Evolutionary conservation across 2,888 invertebrate genomes (phyloP), one percentile per base, ranked within the genome.

Genomic region (Ectemnius lituratus): DNA sequence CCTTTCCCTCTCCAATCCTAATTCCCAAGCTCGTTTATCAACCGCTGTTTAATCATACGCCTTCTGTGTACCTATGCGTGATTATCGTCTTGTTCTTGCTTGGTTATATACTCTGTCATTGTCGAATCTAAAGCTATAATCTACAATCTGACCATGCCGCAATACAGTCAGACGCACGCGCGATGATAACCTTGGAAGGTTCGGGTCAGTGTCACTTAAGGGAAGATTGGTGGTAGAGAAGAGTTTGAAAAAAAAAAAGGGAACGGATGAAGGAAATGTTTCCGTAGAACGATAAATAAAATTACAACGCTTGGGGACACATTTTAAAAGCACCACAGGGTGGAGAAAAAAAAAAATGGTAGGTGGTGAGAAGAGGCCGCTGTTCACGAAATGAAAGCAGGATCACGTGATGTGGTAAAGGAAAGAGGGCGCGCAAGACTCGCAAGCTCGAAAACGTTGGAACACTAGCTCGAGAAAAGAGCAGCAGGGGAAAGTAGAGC

Each of bases 221-320:
- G 23, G 1, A 23, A 23, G 23, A 23, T 23, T 23, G 23, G 23
- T n/a, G 2, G 3, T 23, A 2, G 23, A 23, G 3, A 23, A 3
- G 23, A 23, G 23, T 23, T 23, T 3, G 2, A 3, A 23, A 37
- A 37, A 37, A 37, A 37, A 37, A 37, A 37, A 37, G 37, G 37
- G 6, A 23, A 23, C 23, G 23, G 23, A 23, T 3, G 23, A 3
- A 23, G 13, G 52, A 0, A 52, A 52, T 5, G 13, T 58, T 27
- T 20, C 58, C 58, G 58, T 2, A 27, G 27, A 20, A 27, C 20
- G 20, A 27, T 58, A 82, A 82, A 82, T 82, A 80, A 80, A 69
- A 78, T 80, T 75, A 80, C 16, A 37, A 45, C 45, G 59, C 47
- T 67, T 58, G 64, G 62, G 23, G 28, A 60, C 69, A 65, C 67